phyloP scores from a whole-genome alignment of 2,888 invertebrate genomes.

The Nephrocerus scutellatus region DNA sequence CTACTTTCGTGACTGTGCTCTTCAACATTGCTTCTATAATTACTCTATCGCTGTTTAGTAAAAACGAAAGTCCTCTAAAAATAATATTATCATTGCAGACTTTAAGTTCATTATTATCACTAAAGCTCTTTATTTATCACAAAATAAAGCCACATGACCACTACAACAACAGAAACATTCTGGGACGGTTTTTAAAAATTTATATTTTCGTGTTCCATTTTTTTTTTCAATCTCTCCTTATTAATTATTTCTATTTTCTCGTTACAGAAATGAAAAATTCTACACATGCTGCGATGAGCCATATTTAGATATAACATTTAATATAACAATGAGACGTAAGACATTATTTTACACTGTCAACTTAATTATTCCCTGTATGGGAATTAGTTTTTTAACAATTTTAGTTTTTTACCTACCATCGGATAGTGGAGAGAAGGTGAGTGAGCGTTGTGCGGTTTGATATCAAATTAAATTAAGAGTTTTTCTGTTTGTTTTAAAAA shows the following conservation, averaged over 20 bases:
- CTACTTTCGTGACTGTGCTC: too few relatives aligned
- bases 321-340: constrained; percentile 93
- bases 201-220: neutral
- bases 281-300: constrained; percentile 97
- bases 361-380: constrained; percentile 94
- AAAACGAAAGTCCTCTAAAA: too few relatives aligned
- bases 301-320: constrained; percentile 93
- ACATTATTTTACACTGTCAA: constrained; percentile 96
- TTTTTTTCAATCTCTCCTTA: constrained; percentile 10
- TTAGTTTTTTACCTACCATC: constrained; percentile 96
- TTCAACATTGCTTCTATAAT: too few relatives aligned
- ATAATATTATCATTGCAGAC: too few relatives aligned
- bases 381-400: constrained; percentile 93
- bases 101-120: too few relatives aligned
- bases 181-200: too few relatives aligned
- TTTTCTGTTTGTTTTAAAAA: neutral
- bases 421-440: constrained; percentile 95
- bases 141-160: constrained; percentile 21
- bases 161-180: constrained; percentile 21
- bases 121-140: too few relatives aligned
- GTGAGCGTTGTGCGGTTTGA: constrained; percentile 25
- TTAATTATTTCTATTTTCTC: constrained; percentile 18
- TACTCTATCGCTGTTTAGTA: too few relatives aligned
- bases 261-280: constrained; percentile 77
- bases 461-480: neutral